Conservation (phyloP, 2,113 vertebrate genomes). For the Mustela nigripes region DNA sequence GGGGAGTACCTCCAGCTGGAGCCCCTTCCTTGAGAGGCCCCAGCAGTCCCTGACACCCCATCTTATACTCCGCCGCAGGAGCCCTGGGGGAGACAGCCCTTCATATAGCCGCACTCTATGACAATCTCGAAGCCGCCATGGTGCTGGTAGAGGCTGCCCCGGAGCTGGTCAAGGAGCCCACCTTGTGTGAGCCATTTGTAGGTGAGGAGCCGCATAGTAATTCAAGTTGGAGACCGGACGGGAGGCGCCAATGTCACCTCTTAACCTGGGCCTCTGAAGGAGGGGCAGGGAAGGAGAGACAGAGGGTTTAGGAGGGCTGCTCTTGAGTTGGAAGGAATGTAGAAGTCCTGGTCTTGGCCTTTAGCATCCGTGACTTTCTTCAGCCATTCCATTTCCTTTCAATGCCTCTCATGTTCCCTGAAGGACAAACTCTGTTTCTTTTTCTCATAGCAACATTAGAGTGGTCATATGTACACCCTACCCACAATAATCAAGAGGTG, state of each 20-base stretch:
- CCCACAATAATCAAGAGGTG: neutral
- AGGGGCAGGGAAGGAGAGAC: no score
- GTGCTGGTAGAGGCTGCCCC: constrained; percentile 93
- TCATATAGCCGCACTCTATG: constrained; percentile 93
- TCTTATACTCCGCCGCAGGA: constrained; percentile 83
- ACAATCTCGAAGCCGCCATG: constrained; percentile 92
- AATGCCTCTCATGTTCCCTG: neutral
- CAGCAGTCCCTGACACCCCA: constrained; percentile 82
- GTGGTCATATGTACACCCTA: no score
- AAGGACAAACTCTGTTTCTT: neutral
- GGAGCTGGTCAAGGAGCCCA: constrained; percentile 91
- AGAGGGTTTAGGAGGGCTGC: neutral
- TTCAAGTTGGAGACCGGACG: neutral
- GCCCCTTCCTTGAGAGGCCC: constrained; percentile 82
- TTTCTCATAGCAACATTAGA: neutral
- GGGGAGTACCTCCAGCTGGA: neutral
- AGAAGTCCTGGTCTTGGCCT: neutral
- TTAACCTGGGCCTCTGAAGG: neutral
- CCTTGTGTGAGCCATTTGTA: constrained; percentile 91
- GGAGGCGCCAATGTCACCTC: neutral
- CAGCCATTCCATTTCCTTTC: neutral
- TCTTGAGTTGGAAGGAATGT: neutral
- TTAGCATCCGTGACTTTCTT: neutral
- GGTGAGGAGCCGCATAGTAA: constrained; percentile 79
- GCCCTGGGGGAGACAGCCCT: constrained; percentile 95